Base-by-base conservation (phyloP, 1,140 invertebrate species). In the Cydia amplana region DNA sequence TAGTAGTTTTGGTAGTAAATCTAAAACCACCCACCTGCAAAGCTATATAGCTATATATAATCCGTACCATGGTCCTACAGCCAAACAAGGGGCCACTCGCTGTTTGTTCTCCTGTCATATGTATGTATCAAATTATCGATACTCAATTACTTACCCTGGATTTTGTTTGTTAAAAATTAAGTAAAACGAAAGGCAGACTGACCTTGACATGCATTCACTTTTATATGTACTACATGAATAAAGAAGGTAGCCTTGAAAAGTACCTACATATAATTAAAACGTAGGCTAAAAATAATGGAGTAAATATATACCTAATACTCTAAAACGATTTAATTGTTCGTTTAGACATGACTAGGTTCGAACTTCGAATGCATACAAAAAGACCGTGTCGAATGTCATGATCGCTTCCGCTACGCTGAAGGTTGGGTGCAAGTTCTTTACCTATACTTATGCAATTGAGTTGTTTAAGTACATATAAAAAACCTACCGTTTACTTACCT, bases 251-350 rank as follows among this genome's bases (percentile, higher is more conserved):
- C 55, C 55, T 23, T 60, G 55, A 60, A 60, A 60, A 60, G 55
- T 60, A 60, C 28, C 55, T 60, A 60, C 28, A 20, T 60, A 60
- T 60, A 60, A 60, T 60, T 60, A 60, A 60, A 55, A 60, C 9
- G 55, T 23, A 60, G 55, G 20, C 55, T 60, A 60, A 7, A 60
- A 60, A 60, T 60, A 23, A 60, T 60, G 51, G 51, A 55, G 51
- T 49, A n/a, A n/a, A n/a, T 49, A 16, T 7, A 3, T 51, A n/a
- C n/a, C n/a, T n/a, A n/a, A 20, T 60, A 23, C 18, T 60, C 55
- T 7, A 23, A 60, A 20, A 23, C 18, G 18, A 20, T 2, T 60
- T 20, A 60, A 23, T 60, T 60, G 55, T 60, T 23, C 20, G 7
- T 20, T 60, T 60, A 60, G 20, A 60, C 55, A 60, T 60, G 55